Conservation (phyloP, 2,888 invertebrate genomes). For the Agonopterix alstromeriana region DNA sequence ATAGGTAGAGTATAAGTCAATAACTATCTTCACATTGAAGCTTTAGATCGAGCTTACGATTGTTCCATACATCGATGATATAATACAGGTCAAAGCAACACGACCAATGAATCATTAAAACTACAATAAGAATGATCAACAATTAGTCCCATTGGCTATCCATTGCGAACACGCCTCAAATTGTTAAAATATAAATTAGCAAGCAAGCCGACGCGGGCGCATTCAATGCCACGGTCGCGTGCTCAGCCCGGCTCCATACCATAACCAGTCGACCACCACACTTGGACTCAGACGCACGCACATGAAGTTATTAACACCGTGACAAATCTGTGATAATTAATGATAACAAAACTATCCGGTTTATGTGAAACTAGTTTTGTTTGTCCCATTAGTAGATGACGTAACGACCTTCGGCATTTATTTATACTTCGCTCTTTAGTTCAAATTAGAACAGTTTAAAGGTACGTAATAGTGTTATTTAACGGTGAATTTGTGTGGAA, state of each 20-base stretch:
- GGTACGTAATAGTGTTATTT: constrained; percentile 5
- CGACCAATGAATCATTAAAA: too few relatives aligned
- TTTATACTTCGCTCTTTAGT: neutral
- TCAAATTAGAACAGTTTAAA: constrained; percentile 4
- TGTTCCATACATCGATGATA: too few relatives aligned
- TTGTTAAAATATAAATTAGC: constrained; percentile 24
- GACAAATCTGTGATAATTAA: constrained; percentile 13
- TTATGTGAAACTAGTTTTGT: constrained; percentile 14
- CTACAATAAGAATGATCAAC: too few relatives aligned
- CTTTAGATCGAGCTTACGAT: too few relatives aligned
- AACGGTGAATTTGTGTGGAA: too few relatives aligned
- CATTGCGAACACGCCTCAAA: constrained; percentile 10
- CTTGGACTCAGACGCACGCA: constrained; percentile 22
- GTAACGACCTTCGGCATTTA: constrained; percentile 4
- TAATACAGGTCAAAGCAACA: too few relatives aligned
- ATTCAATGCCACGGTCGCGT: constrained; percentile 40
- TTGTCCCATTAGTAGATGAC: constrained; percentile 4
- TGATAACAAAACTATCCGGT: constrained; percentile 12
- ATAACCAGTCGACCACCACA: constrained; percentile 26
- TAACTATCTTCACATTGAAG: too few relatives aligned
- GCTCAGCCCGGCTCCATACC: constrained; percentile 1
- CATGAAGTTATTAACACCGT: constrained; percentile 6
- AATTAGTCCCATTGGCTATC: too few relatives aligned
- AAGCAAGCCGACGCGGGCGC: constrained; percentile 21
- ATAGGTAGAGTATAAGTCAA: too few relatives aligned